These are phyloP conservation scores for Callipepla squamata DNA, from an alignment of 2,113 vertebrate species.

Conservation along the genomic window DNA sequence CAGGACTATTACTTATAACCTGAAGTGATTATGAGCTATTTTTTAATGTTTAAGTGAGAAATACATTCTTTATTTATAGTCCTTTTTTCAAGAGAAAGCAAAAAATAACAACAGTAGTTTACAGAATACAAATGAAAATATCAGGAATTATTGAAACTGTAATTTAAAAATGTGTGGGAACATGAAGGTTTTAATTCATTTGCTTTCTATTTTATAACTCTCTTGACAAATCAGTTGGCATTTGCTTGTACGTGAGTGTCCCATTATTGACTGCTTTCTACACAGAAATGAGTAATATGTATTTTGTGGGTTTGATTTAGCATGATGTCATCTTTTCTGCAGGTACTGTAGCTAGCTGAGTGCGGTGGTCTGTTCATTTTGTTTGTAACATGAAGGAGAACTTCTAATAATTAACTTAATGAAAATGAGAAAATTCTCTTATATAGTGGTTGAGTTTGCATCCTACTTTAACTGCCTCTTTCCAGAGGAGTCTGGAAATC, in stretches of 20 bases:
- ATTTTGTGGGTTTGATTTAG: background rate
- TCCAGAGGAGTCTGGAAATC: background rate
- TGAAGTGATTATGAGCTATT: slow-evolving; percentile 24
- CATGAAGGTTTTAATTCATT: background rate
- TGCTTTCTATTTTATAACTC: background rate
- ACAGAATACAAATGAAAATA: background rate
- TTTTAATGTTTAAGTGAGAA: slow-evolving; percentile 34
- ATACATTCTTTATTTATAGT: slow-evolving; percentile 1
- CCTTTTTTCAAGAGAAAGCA: slow-evolving; percentile 23
- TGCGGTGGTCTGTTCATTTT: background rate
- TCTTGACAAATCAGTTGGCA: background rate
- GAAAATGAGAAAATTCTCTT: background rate
- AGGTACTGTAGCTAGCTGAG: background rate
- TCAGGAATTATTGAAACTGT: background rate
- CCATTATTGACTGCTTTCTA: background rate
- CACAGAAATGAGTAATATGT: background rate
- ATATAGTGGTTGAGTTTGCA: background rate
- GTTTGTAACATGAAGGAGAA: background rate
- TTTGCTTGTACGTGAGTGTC: background rate
- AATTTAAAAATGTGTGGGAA: background rate
- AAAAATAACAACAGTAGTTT: slow-evolving; percentile 33
- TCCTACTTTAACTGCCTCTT: background rate
- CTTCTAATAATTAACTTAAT: background rate
- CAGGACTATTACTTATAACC: background rate
- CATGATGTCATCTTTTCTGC: background rate